A percentile compares a stretch with the other conserved stretches of the same genome.
These are phyloP conservation scores for Sphinx pinastri DNA, from an alignment of 2,888 invertebrate genomes.

Conservation along the genomic window DNA sequence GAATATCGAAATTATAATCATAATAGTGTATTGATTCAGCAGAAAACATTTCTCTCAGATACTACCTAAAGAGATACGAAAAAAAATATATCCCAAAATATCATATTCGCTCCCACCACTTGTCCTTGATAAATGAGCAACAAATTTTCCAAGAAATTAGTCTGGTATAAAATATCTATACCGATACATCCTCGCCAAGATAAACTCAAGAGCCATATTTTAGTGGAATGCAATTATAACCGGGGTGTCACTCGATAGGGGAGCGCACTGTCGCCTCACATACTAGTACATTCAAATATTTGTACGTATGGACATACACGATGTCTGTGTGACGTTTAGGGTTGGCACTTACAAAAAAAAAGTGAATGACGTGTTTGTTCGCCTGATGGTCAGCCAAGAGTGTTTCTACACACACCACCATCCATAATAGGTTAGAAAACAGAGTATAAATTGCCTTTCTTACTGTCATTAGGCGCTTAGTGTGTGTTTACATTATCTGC, in stretches of 20 bases:
- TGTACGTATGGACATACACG: slow-evolving; percentile 41
- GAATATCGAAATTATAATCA: too few relatives aligned
- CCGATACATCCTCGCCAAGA: slow-evolving; percentile 49
- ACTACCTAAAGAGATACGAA: too few relatives aligned
- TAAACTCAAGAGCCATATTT: slow-evolving; percentile 75
- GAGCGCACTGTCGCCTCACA: slow-evolving; percentile 56
- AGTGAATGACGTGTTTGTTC: too few relatives aligned
- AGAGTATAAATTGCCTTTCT: too few relatives aligned
- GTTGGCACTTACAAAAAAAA: slow-evolving; percentile 8
- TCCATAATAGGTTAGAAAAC: too few relatives aligned
- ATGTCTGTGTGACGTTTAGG: slow-evolving; percentile 43
- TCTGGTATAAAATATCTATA: slow-evolving; percentile 7
- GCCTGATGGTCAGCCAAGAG: too few relatives aligned
- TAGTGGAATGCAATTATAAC: slow-evolving; percentile 82
- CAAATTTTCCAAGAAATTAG: slow-evolving; percentile 11
- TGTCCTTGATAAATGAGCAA: not conserved
- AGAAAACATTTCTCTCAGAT: too few relatives aligned
- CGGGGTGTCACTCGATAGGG: slow-evolving; percentile 67
- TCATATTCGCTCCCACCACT: too few relatives aligned
- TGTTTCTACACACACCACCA: too few relatives aligned
- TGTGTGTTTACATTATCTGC: too few relatives aligned
- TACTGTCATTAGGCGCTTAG: too few relatives aligned
- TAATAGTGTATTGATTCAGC: too few relatives aligned
- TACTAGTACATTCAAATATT: slow-evolving; percentile 68
- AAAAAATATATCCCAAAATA: not conserved